Conservation (phyloP, 2,113 vertebrate species). For the Scolopax mira region DNA sequence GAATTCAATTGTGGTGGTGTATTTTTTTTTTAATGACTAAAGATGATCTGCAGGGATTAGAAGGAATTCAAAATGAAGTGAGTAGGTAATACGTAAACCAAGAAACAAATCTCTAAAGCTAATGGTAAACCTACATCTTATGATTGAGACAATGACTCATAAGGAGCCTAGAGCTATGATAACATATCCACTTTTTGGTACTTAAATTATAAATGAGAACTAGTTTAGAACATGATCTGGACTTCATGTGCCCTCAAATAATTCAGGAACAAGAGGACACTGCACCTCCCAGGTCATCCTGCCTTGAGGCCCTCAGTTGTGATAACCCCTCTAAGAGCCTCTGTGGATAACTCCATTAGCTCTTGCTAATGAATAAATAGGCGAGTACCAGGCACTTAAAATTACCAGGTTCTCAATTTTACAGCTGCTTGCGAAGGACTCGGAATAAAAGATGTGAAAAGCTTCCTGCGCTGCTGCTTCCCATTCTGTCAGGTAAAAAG, state of each 20-base stretch:
- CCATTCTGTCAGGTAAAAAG: not conserved
- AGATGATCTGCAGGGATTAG: not conserved
- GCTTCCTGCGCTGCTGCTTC: not conserved
- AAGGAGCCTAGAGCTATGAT: not conserved
- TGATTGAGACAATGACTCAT: not conserved
- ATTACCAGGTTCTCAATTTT: not conserved
- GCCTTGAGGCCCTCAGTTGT: not conserved
- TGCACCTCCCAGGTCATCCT: not conserved
- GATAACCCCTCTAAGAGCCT: not conserved
- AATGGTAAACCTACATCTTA: not conserved
- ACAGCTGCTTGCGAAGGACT: not conserved
- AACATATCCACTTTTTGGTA: not conserved
- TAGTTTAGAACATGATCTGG: not conserved
- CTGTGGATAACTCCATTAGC: not conserved
- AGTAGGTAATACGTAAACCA: not conserved
- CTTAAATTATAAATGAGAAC: not conserved
- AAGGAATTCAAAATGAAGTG: not conserved
- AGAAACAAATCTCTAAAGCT: conserved; percentile 17
- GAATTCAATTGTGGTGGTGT: not conserved
- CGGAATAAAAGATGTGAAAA: not conserved
- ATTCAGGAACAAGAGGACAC: not conserved
- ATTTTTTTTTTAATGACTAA: not conserved
- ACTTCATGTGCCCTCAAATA: not conserved
- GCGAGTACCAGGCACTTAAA: not conserved
- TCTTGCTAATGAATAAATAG: not conserved